A percentile compares a stretch with the other conserved stretches of the same genome.
phyloP scores from a whole-genome alignment of 2,888 invertebrate genomes.

The Glyphotaelius pellucidus region DNA sequence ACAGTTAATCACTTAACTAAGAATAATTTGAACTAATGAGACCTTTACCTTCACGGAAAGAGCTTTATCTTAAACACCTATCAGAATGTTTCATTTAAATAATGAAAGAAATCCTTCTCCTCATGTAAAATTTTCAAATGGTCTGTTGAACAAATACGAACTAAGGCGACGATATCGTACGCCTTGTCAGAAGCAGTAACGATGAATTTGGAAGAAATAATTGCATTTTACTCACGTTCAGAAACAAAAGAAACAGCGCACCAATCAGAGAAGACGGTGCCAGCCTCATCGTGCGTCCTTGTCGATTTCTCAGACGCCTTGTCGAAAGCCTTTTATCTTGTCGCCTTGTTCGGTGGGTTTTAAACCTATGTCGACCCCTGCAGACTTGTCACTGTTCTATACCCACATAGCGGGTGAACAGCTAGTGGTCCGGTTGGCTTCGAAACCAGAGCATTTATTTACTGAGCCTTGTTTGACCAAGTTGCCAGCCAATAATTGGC shows the following conservation, averaged over 20 bases:
- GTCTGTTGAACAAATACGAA: too few species aligned
- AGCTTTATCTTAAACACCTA: too few species aligned
- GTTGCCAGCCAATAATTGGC: conserved; percentile 12
- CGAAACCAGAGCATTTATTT: neutral
- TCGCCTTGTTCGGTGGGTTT: neutral
- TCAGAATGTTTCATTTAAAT: too few species aligned
- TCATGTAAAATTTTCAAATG: too few species aligned
- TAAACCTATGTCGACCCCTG: neutral
- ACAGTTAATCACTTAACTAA: too few species aligned
- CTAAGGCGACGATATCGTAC: too few species aligned
- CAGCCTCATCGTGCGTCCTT: conserved; percentile 7
- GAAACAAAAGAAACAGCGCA: conserved; percentile 20
- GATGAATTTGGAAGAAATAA: neutral
- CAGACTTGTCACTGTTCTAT: neutral
- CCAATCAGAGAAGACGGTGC: conserved; percentile 3
- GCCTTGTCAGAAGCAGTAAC: neutral
- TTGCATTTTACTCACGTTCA: neutral
- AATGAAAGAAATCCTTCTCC: too few species aligned
- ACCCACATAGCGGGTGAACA: neutral
- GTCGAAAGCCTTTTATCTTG: neutral
- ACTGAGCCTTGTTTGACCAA: neutral
- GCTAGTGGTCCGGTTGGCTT: neutral
- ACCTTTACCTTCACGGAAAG: too few species aligned
- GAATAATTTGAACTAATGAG: too few species aligned
- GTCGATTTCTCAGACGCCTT: neutral